Evolutionary conservation across 1,140 invertebrate genomes (phyloP), one percentile per base, ranked within the genome.

Genomic region (Pararge aegeria): DNA sequence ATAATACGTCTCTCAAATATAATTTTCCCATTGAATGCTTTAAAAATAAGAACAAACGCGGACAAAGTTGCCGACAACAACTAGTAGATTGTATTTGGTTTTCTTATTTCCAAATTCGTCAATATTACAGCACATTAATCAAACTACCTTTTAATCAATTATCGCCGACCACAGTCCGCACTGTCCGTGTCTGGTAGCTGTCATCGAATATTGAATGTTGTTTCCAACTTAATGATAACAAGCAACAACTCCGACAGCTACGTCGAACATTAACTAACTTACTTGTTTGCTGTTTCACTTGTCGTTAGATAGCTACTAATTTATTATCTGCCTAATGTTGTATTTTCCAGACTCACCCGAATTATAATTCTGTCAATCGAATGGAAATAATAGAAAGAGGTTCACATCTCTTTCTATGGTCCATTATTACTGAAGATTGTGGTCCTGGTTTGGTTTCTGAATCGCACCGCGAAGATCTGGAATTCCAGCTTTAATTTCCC

Each of bases 201-300:
- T 61, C 58, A 54, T 29, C 58, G 51, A 61, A 61, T 54, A 61
- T 61, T 49, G 58, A 55, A 61, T 54, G 58, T 61, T 61, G 58
- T 61, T 61, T 21, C 44, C 24, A 61, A 61, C 38, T 61, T 46
- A 46, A 44, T 9, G 56, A 58, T 58, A 58, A 52, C 56, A 18
- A 20, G 10, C 10, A 46, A 20, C 18, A 46, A 20, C 38, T 40
- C 6, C 16, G 42, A 46, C 42, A 6, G 42, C 12, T 20, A 5
- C 10, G 38, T 46, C 15, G 2, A 46, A 21, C 42, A 46, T 20
- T 20, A 46, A 20, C 19, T 18, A 20, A 46, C 2, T 20, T 16
- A 42, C 13, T 42, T 34, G 30, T 34, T 34, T 34, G 30, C 30
- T 34, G 9, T 34, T 34, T 34, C 12, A n/a, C 30, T 34, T 7